These are phyloP conservation scores for Vespertilio murinus DNA, from an alignment of 2,797 vertebrate genomes.

Conservation along the genomic window DNA sequence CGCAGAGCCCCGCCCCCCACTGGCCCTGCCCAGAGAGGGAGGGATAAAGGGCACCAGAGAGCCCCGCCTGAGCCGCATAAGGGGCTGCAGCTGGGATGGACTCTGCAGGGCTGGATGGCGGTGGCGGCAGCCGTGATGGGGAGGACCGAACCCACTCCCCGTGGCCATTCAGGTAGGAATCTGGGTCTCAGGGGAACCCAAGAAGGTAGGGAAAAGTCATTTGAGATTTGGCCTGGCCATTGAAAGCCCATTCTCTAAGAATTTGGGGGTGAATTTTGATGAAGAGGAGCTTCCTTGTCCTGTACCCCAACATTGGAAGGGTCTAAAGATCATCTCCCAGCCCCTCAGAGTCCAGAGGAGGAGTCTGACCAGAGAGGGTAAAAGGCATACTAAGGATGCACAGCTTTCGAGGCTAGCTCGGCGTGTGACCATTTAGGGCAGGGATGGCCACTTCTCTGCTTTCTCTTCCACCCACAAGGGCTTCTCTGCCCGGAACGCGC, in stretches of 20 bases:
- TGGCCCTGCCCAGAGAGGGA: background rate
- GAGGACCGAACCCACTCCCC: background rate
- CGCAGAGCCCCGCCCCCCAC: background rate
- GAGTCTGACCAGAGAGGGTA: background rate
- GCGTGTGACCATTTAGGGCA: background rate
- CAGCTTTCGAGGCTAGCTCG: background rate
- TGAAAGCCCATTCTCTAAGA: background rate
- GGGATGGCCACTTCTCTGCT: background rate
- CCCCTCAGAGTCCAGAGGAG: background rate
- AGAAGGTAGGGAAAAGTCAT: background rate
- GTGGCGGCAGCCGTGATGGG: fast-evolving
- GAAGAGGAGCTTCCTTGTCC: background rate
- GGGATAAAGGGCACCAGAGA: background rate
- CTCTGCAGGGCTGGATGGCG: background rate
- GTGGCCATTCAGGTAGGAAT: background rate
- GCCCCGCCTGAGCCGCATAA: background rate
- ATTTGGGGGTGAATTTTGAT: background rate
- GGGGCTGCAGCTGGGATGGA: slow-evolving; percentile 31
- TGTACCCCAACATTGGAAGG: background rate
- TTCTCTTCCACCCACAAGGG: background rate
- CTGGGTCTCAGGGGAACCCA: background rate
- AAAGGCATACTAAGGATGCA: background rate
- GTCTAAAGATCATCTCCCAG: background rate
- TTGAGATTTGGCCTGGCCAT: fast-evolving
- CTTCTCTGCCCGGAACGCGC: background rate